Conservation (phyloP, 35 echinoderm and acorn worm species). For the Nesometra sesokonis region DNA sequence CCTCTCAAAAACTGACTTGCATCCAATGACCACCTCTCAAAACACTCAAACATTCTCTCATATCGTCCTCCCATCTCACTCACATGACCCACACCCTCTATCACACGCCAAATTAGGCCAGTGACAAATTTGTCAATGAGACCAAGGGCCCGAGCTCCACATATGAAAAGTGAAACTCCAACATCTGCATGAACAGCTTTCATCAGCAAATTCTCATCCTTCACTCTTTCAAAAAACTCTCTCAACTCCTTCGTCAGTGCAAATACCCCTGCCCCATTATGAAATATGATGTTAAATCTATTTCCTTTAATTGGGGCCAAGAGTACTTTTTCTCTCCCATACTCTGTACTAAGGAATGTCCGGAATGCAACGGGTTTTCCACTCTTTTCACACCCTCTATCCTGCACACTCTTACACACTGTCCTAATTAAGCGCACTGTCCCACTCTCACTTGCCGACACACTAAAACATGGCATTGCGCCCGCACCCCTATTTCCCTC, state of each 20-base stretch:
- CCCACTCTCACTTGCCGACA: slow-evolving; percentile 3
- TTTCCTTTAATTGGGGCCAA: slow-evolving; percentile 48
- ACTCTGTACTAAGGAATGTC: slow-evolving; percentile 3
- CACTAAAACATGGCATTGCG: neutral
- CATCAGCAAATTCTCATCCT: slow-evolving; percentile 40
- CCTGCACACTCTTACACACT: slow-evolving; percentile 41
- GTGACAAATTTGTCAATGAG: slow-evolving; percentile 33
- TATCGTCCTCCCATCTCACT: slow-evolving; percentile 21
- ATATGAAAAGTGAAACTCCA: slow-evolving; percentile 7
- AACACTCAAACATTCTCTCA: slow-evolving; percentile 23
- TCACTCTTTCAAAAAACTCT: slow-evolving; percentile 32
- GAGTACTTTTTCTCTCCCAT: neutral
- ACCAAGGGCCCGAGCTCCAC: slow-evolving; percentile 21
- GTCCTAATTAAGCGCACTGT: slow-evolving; percentile 8
- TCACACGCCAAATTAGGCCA: slow-evolving; percentile 18
- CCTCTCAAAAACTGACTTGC: slow-evolving; percentile 27
- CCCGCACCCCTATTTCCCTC: slow-evolving; percentile 29
- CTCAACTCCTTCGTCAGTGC: neutral
- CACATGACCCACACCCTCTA: slow-evolving; percentile 8
- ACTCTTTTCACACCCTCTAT: slow-evolving; percentile 28
- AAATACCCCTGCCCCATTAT: slow-evolving; percentile 41
- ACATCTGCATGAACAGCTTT: slow-evolving; percentile 41
- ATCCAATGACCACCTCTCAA: slow-evolving; percentile 14
- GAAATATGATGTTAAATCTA: slow-evolving; percentile 57
- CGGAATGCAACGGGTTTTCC: slow-evolving; percentile 28